Evolutionary conservation across 2,113 vertebrate species (phyloP), one percentile per base, ranked within the genome.

Genomic region (Pseudorectes ferrugineus): DNA sequence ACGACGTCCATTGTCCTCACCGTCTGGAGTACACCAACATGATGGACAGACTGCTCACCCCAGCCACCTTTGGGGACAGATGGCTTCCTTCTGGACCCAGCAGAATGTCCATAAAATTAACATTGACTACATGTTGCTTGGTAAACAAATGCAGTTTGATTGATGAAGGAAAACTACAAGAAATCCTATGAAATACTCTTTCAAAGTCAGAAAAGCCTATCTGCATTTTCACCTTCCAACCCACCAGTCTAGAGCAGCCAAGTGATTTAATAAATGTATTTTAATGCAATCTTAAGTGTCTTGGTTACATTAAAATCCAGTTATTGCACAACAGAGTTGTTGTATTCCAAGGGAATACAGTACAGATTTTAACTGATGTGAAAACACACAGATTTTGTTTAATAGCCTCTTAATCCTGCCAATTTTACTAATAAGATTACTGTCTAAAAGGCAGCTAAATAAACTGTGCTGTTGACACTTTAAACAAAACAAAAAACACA

Each of bases 141-240:
- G 98, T 98, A 98, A 99, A 98, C 98, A 99, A 98, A 98, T 92
- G 90, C 21, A 11, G 79, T 93, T 97, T 98, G 98, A 98, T 98
- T 98, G 98, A 99, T 98, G 98, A 98, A 98, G 98, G 98, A 98
- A 98, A 98, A 98, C 94, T 97, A 96, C 97, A 97, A 97, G 98
- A 98, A 98, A 97, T 92, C 95, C 97, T 97, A 96, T 94, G 92
- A 98, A 98, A 97, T 94, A 97, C 93, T 96, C 96, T 98, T 98
- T 97, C 97, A 97, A 96, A 96, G 87, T 97, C 97, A 98, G 96
- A 97, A 96, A 96, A 97, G 95, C 94, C 96, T 93, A 96, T 93
- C 63, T 92, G 79, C 23, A 22, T 87, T 81, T 66, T 93, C 33
- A 76, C 10, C 58, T 95, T 97, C 92, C 89, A 89, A 61, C 76